Percentiles rank a stretch among this genome's conserved stretches.
phyloP scores from a whole-genome alignment of 2,888 invertebrate species.

The Thumatha senex region DNA sequence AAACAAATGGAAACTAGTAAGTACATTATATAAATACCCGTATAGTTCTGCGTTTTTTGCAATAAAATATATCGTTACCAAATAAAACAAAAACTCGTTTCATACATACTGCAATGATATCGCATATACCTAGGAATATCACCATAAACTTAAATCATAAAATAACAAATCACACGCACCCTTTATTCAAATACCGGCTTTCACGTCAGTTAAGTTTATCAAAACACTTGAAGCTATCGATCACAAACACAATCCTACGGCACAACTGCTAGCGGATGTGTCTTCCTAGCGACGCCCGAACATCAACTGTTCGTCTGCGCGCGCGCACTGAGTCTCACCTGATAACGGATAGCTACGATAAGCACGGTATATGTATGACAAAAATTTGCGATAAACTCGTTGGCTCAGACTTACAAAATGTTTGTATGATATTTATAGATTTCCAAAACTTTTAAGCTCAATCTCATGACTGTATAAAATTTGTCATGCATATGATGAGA shows the following conservation, averaged over 20 bases:
- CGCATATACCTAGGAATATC: constrained; percentile 17
- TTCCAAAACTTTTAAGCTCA: constrained; percentile 23
- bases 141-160: constrained; percentile 19
- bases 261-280: constrained; percentile 67
- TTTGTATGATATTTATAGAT: constrained; percentile 22
- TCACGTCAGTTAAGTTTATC: constrained; percentile 44
- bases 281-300: constrained; percentile 76
- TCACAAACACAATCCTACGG: constrained; percentile 60
- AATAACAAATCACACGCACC: constrained; percentile 62
- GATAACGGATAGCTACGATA: constrained; percentile 75
- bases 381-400: constrained; percentile 49
- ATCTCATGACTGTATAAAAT: constrained; percentile 17
- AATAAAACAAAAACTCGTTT: constrained; percentile 5
- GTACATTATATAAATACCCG: too few relatives aligned
- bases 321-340: constrained; percentile 53
- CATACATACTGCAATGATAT: constrained; percentile 27
- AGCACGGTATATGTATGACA: constrained; percentile 54
- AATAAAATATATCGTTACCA: too few relatives aligned
- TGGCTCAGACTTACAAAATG: constrained; percentile 27
- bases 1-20: too few relatives aligned
- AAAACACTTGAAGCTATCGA: constrained; percentile 60
- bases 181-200: constrained; percentile 47
- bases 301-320: constrained; percentile 75
- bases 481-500: constrained; percentile 19
- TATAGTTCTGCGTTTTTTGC: too few relatives aligned